Evolutionary conservation across 2,797 vertebrate genomes (phyloP), one percentile per base, ranked within the genome.

Genomic region (Phrynocephalus forsythii): DNA sequence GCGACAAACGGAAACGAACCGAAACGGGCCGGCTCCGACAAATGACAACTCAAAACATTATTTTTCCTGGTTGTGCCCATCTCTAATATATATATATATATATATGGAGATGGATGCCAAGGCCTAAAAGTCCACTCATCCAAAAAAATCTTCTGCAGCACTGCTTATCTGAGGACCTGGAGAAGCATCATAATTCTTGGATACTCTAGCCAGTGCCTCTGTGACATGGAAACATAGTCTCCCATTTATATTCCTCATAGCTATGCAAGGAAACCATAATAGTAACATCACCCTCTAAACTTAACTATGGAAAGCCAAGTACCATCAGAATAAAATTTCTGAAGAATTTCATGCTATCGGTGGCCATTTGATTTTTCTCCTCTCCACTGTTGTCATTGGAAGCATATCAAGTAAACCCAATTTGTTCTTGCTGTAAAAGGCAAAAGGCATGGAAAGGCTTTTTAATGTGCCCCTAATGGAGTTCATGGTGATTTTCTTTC

Each of bases 401-500:
- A 79, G 38, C 52, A 30, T n/a, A 80, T 79, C 30, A 77, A 44
- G 11, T 11, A 80, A 68, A 84, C 81, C 7, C 79, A 68, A 84
- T 80, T 92, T 50, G 73, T 72, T 4, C 30, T 22, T 1, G 1
- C 71, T 67, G 13, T 1, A 1, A 1, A 24, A 56, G 33, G 0
- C 44, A 66, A 78, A 85, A 82, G 28, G 1, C 0, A 82, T 52
- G 71, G 50, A 68, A 63, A 82, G 69, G 90, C 0, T 73, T 94
- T 93, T 83, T 77, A 86, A 82, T 93, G 38, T 87, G 3, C 48
- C 76, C 30, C 33, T 91, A 85, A 52, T 79, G 8, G 75, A 48
- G 15, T 79, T 91, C 33, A 60, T 72, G 67, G 44, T 73, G 15
- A 83, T 89, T 95, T 92, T 95, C 87, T 93, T 93, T 63, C 89